Percentiles rank a stretch among this genome's conserved stretches.
These are phyloP conservation scores for Mormyrus hasselquistii DNA, from an alignment of 2,797 vertebrate genomes.

Conservation along the genomic window DNA sequence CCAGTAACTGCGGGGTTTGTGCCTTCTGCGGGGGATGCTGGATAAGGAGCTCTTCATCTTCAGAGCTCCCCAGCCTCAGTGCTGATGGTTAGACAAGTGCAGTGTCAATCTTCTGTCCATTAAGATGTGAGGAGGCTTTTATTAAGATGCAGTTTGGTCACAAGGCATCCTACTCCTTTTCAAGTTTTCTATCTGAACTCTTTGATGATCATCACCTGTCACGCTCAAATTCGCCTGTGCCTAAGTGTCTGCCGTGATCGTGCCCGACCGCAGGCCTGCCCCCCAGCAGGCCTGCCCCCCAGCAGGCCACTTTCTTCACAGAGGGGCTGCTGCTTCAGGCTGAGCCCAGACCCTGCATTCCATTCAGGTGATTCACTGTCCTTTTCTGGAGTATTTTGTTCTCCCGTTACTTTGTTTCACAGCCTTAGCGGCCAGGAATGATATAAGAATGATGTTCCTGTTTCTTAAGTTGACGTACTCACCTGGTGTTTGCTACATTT, in stretches of 20 bases:
- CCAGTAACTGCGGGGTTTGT: background rate
- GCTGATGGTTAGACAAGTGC: background rate
- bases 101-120: background rate
- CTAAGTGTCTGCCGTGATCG: background rate
- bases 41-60: background rate
- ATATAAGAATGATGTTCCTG: background rate
- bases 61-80: background rate
- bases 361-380: conserved; percentile 47
- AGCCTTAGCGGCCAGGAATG: background rate
- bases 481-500: background rate
- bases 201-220: background rate
- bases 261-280: conserved; percentile 12
- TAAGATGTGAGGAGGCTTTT: background rate
- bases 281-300: background rate
- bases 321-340: background rate
- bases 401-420: background rate
- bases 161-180: background rate
- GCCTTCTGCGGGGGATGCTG: background rate
- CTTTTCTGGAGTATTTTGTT: conserved; percentile 37
- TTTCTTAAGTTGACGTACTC: background rate
- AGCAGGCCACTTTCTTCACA: background rate
- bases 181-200: background rate
- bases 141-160: background rate
- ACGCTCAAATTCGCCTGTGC: background rate
- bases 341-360: conserved; percentile 40